Base-by-base conservation (phyloP, 2,797 vertebrate species). In the Avahi laniger region DNA sequence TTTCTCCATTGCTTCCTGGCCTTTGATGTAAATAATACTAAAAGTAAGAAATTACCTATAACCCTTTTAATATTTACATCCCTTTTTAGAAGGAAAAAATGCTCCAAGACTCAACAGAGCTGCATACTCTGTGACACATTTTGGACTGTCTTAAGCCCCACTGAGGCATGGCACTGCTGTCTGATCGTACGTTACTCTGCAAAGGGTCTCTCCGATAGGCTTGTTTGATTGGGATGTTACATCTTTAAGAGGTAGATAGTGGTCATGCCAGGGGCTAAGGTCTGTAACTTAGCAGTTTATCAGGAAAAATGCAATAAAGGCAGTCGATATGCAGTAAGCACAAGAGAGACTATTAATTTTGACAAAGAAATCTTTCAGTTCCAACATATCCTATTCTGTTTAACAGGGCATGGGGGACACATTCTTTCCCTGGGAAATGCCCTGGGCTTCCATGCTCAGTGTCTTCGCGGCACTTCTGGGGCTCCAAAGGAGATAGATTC, bases 11-110 rank as follows among this genome's bases (percentile, higher is more conserved):
- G 12, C 13, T 54, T 7, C 4, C 22, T 69, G 72, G 14, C 28
- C 48, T 80, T 95, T 80, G 54, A 89, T 70, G 30, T 67, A 73
- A 91, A 33, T 59, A 84, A 63, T 41, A 54, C 12, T 22, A 15
- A 70, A 46, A 63, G 48, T 46, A 65, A 43, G 2, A 76, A 35
- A 75, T 80, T 18, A 41, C 67, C n/a, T 15, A 9, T 35, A 59
- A 35, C 18, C 3, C 13, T 86, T 69, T 63, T 72, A 33, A 33
- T 38, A 65, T 85, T 46, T 85, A 10, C 17, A 78, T 76, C 10
- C 2, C 15, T 72, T 72, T 12, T 78, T 33, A 30, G 4, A 57
- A 52, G 50, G 22, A 30, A 22, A 61, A 89, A 54, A 18, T 50
- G 50, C 11, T 61, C 22, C 0, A 50, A 84, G 38, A 35, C 17